Evolutionary conservation across 2,113 vertebrate species (phyloP), one percentile per base, ranked within the genome.

Genomic region (Diadophis punctatus): DNA sequence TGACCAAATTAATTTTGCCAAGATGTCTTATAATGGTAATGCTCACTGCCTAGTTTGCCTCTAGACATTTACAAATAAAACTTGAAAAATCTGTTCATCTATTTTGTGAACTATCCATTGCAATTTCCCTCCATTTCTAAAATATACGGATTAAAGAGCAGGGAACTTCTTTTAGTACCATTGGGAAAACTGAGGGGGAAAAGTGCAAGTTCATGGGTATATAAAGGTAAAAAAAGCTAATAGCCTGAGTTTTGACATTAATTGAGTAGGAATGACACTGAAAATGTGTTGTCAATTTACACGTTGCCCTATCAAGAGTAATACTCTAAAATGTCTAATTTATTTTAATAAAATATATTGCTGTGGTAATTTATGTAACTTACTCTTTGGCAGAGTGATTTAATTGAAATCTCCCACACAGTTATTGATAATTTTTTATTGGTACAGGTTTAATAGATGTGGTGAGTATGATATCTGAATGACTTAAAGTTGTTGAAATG

Each of bases 401-500:
- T 91, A 53, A 89, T 88, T 93, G 88, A 91, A 93, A 93, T 11
- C 43, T 88, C 25, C 12, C 39, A 92, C 87, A 30, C 12, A 94
- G 89, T 92, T 94, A n/a, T 91, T 96, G 55, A 84, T 92, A 58
- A 53, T 93, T 93, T 0, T 46, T 0, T n/a, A 25, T 93, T 58
- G 25, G 48, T 48, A 60, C 92, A 91, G 43, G 52, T 91, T 18
- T 92, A 93, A 86, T 89, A 93, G 1, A 80, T 53, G 94, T 94
- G 87, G 86, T 93, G 94, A 74, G 23, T 4, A 53, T 92, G 90
- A 39, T 92, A 7, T 55, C 95, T 96, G 94, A 96, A 95, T 95
- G 93, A 49, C 49, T 92, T 96, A 68, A 92, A 95, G 10, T 43
- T n/a, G 91, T 8, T 12, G 89, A 95, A 96, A 20, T 0, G 51